These are phyloP conservation scores for Trichogramma dendrolimi DNA, from an alignment of 2,888 invertebrate species.

Conservation along the genomic window DNA sequence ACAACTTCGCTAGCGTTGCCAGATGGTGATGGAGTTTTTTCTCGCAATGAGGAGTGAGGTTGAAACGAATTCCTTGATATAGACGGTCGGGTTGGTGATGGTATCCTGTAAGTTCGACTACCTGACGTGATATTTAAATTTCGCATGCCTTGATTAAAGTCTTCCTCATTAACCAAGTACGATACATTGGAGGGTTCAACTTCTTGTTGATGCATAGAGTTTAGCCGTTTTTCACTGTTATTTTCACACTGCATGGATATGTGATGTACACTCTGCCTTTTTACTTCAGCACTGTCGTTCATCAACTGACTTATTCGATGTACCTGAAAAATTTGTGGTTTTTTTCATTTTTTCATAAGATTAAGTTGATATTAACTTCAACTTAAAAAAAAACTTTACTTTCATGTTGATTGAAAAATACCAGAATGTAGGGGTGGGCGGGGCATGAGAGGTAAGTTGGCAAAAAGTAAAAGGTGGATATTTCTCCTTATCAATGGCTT, in stretches of 20 bases:
- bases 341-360: conserved; percentile 37
- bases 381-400: too few relatives aligned
- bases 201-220: conserved; percentile 27
- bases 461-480: too few relatives aligned
- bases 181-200: conserved; percentile 78
- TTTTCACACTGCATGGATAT: conserved; percentile 47
- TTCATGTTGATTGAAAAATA: too few relatives aligned
- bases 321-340: conserved; percentile 37
- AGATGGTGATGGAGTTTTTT: conserved; percentile 52
- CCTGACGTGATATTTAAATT: conserved; percentile 82
- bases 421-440: too few relatives aligned
- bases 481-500: too few relatives aligned
- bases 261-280: conserved; percentile 48
- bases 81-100: conserved; percentile 78
- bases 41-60: conserved; percentile 47
- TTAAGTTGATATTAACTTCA: too few relatives aligned
- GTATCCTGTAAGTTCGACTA: conserved; percentile 81
- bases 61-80: conserved; percentile 70
- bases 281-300: conserved; percentile 48
- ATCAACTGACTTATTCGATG: conserved; percentile 52
- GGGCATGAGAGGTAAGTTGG: too few relatives aligned
- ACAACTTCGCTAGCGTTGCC: conserved; percentile 47
- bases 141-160: conserved; percentile 63
- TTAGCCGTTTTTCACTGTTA: conserved; percentile 45
- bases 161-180: conserved; percentile 62